Conservation (phyloP, 2,888 invertebrate species). For the Leucophora obtusa region DNA sequence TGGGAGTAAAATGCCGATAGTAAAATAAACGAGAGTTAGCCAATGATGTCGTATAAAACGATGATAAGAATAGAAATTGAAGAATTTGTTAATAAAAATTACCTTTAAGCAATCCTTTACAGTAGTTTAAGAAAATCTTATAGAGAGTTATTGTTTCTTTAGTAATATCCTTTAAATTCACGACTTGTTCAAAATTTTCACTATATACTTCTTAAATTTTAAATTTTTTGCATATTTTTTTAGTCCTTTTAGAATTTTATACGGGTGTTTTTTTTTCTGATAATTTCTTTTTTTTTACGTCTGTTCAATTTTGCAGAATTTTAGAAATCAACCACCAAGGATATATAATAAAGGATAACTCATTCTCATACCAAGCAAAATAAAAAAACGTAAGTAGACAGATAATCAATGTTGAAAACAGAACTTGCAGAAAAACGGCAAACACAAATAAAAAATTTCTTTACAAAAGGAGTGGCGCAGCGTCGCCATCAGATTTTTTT, state of each 20-base stretch:
- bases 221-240: not conserved
- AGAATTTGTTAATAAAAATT: not conserved
- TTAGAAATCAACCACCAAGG: slow-evolving; percentile 29
- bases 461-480: slow-evolving; percentile 67
- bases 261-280: slow-evolving; percentile 7
- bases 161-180: not conserved
- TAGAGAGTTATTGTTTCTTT: no score
- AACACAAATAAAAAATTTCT: slow-evolving; percentile 47
- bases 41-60: not conserved
- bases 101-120: not conserved
- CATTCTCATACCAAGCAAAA: not conserved
- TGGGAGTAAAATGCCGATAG: slow-evolving; percentile 37
- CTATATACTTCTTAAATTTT: not conserved
- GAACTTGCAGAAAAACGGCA: slow-evolving; percentile 50
- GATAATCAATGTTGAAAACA: slow-evolving; percentile 36
- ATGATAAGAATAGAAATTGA: not conserved
- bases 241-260: not conserved
- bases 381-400: not conserved
- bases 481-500: slow-evolving; percentile 38
- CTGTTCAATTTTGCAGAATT: slow-evolving; percentile 32
- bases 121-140: no score
- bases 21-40: slow-evolving; percentile 14
- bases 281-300: not conserved
- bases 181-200: not conserved
- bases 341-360: slow-evolving; percentile 33